Evolutionary conservation across 2,113 vertebrate genomes (phyloP), one percentile per base, ranked within the genome.

Genomic region (Lasiurus cinereus): DNA sequence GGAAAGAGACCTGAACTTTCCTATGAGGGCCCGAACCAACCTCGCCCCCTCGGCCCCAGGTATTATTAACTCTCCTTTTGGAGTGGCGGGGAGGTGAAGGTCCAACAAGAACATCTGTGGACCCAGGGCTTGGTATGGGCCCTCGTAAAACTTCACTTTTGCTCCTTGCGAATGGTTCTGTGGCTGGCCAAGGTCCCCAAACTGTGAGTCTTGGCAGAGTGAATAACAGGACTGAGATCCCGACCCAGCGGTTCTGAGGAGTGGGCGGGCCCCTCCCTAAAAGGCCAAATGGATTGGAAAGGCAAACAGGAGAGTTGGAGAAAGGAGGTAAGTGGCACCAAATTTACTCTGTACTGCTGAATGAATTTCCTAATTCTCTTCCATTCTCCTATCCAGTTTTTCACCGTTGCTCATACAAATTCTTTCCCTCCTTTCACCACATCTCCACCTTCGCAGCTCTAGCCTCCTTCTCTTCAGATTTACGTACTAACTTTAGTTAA

Each of bases 261-360:
- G 83, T 92, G 92, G 92, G 78, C 33, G 19, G 82, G n/a, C 27
- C 70, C 87, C 59, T 46, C 15, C 48, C 29, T 36, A 59, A 39
- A 39, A 69, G 52, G 79, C 86, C 91, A 83, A 39, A 62, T 12
- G 48, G 43, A 0, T 46, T 39, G 69, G 74, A 31, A 73, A 94
- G 87, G 50, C 91, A 66, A 56, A 66, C 73, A 4, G 46, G 36
- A 64, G 62, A 87, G 70, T 19, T 94, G 83, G n/a, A 78, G 78
- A 83, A 91, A 43, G 39, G 29, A 50, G 64, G 70, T 72, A 72
- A 93, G 91, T 92, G 72, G 12, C 88, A 59, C 13, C 33, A 77
- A 31, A 15, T 21, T 15, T 6, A 48, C 11, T 64, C 18, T 6
- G n/a, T 3, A 11, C 15, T 14, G 29, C n/a, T 13, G 67, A 62